Evolutionary conservation across 2,797 vertebrate species (phyloP).

Genomic region (Apodemus agrarius): DNA sequence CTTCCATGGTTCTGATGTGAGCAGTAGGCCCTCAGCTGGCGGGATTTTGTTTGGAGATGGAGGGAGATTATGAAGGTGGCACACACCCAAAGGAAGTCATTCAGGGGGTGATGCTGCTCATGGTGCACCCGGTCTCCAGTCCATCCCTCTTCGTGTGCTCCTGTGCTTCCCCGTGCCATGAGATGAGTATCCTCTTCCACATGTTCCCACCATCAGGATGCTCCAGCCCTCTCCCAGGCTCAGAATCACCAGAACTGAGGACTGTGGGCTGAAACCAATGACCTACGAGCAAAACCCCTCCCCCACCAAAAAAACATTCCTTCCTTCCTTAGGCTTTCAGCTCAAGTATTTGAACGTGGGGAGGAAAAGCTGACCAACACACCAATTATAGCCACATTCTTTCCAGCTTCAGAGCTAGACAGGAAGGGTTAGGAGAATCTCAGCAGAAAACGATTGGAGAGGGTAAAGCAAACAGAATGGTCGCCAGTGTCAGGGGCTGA

Average conservation of each 20-base stretch:
- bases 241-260: background rate
- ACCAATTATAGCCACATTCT: background rate
- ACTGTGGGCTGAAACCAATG: background rate
- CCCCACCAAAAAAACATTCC: background rate
- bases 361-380: background rate
- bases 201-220: too few relatives aligned
- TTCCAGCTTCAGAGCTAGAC: background rate
- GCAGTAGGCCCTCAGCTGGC: background rate
- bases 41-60: background rate
- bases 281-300: too few relatives aligned
- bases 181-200: background rate
- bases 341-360: background rate
- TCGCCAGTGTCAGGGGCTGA: background rate
- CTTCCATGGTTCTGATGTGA: background rate
- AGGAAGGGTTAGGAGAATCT: background rate
- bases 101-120: background rate
- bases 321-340: background rate
- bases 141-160: background rate
- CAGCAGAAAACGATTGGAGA: background rate
- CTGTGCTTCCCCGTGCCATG: background rate
- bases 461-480: background rate
- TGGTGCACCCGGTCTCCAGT: background rate
- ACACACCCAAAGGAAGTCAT: too few relatives aligned
- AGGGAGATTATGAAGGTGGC: background rate
- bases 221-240: too few relatives aligned